Percentiles rank a stretch among this genome's conserved stretches.
These are phyloP conservation scores for Apaloderma vittatum DNA, from an alignment of 2,113 vertebrate genomes.

Conservation along the genomic window DNA sequence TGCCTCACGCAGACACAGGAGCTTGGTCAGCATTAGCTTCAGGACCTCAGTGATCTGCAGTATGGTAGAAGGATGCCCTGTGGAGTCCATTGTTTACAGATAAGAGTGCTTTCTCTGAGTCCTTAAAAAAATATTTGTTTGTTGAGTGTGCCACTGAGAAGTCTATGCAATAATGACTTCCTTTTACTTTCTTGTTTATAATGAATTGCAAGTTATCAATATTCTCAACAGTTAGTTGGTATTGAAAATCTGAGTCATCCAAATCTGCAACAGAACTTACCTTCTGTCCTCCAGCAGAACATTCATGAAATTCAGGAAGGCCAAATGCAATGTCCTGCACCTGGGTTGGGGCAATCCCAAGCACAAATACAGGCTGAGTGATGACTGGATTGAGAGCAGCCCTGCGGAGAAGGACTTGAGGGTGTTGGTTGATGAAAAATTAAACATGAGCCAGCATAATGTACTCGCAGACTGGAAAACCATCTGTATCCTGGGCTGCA, in stretches of 20 bases:
- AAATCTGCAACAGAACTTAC: neutral
- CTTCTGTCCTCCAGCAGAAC: neutral
- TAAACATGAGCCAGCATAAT: neutral
- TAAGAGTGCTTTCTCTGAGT: neutral
- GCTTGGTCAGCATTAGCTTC: neutral
- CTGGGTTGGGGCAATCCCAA: too few relatives aligned
- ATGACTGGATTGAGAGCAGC: neutral
- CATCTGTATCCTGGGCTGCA: neutral
- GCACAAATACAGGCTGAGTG: neutral
- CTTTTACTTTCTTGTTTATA: neutral
- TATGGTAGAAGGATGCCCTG: neutral
- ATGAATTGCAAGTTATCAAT: neutral
- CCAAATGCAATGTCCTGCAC: neutral
- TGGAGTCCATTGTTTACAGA: neutral
- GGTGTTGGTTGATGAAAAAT: neutral
- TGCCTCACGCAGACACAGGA: neutral
- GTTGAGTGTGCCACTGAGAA: neutral
- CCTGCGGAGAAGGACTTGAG: neutral
- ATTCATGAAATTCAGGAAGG: neutral
- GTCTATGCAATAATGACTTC: neutral
- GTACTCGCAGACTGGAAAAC: neutral
- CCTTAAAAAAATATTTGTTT: neutral
- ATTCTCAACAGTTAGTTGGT: neutral
- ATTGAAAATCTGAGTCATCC: neutral
- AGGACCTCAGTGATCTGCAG: neutral